Evolutionary conservation across 2,113 vertebrate species (phyloP).

Genomic region (Ciconia boyciana): DNA sequence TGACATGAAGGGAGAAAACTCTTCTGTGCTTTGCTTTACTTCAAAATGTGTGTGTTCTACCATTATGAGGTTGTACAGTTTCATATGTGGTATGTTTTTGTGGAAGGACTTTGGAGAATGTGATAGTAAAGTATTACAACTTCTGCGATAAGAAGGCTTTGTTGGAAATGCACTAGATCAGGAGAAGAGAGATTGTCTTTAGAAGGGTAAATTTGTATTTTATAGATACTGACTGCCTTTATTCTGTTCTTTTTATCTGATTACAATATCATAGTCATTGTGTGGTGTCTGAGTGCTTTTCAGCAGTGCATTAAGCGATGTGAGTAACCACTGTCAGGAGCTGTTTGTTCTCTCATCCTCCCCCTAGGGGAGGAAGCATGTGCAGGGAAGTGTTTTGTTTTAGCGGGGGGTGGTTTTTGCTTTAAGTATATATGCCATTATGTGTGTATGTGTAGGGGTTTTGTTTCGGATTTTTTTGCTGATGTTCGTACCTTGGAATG

Average conservation of each 20-base stretch:
- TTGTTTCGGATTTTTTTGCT: not conserved
- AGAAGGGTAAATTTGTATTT: not conserved
- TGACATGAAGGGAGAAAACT: not conserved
- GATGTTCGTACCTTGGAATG: not conserved
- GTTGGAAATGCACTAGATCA: not conserved
- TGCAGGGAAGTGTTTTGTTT: not conserved
- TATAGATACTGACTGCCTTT: not conserved
- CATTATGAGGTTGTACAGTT: not conserved
- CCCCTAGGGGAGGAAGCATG: not conserved
- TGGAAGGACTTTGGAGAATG: not conserved
- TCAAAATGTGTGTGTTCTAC: not conserved
- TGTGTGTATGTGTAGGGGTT: not conserved
- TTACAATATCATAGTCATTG: not conserved
- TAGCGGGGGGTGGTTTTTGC: not conserved
- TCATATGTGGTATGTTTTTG: not conserved
- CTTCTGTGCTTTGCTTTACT: not conserved
- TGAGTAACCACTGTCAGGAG: not conserved
- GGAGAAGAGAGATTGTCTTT: not conserved
- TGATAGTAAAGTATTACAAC: not conserved
- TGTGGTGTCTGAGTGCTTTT: not conserved
- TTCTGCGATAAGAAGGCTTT: not conserved
- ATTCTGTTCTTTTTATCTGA: not conserved
- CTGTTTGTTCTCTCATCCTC: not conserved
- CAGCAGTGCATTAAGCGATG: not conserved
- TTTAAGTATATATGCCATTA: not conserved